Evolutionary conservation across 1,140 invertebrate genomes (phyloP).

Genomic region (Drosophila tani): DNA sequence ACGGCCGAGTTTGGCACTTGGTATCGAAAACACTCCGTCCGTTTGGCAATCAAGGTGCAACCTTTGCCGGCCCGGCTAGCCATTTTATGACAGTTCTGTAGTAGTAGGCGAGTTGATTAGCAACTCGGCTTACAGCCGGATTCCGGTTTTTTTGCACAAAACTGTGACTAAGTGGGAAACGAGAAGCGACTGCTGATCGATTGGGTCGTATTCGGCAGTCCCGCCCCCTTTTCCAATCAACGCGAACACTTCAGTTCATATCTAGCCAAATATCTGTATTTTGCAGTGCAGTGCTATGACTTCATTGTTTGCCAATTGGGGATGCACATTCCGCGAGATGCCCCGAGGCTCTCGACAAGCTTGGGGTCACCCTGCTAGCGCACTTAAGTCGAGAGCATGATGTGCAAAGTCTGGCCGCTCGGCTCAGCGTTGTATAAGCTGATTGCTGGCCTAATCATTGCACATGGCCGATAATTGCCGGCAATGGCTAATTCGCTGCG

Average conservation of each 20-base stretch:
- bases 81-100: slow-evolving; percentile 44
- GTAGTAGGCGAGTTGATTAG: slow-evolving; percentile 36
- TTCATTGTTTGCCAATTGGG: slow-evolving; percentile 49
- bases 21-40: slow-evolving; percentile 5
- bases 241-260: slow-evolving; percentile 1
- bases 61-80: slow-evolving; percentile 28
- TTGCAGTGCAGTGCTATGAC: slow-evolving; percentile 4
- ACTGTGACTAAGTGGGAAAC: slow-evolving; percentile 55
- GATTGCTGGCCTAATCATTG: slow-evolving; percentile 36
- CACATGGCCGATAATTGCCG: slow-evolving; percentile 47
- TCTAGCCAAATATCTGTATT: neutral
- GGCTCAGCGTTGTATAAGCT: slow-evolving; percentile 27
- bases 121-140: slow-evolving; percentile 9
- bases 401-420: slow-evolving; percentile 48
- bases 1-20: slow-evolving; percentile 8
- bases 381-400: slow-evolving; percentile 44
- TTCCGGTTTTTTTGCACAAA: slow-evolving; percentile 58
- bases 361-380: slow-evolving; percentile 20
- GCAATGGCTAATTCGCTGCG: slow-evolving; percentile 42
- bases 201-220: slow-evolving; percentile 1
- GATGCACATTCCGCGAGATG: slow-evolving; percentile 61
- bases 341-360: neutral
- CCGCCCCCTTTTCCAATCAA: slow-evolving; percentile 8
- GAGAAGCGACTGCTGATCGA: slow-evolving; percentile 21
- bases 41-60: slow-evolving; percentile 33